phyloP scores from a whole-genome alignment of 2,888 invertebrate species.

The Trypoxylon attenuatum region DNA sequence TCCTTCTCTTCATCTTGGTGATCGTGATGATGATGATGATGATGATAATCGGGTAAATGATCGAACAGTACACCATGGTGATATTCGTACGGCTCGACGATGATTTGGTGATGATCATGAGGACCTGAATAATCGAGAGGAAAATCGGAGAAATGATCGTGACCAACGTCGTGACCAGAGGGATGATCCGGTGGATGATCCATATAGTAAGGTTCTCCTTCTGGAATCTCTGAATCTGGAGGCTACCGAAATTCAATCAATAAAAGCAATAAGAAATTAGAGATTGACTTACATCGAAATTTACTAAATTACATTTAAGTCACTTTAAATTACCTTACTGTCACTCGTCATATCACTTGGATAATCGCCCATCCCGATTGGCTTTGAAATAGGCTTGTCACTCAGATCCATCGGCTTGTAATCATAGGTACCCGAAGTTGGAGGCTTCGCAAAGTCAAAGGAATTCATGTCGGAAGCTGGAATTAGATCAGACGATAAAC shows the following conservation, averaged over 20 bases:
- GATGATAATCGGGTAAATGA: conserved; percentile 66
- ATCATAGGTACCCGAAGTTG: conserved; percentile 48
- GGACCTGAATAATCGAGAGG: conserved; percentile 41
- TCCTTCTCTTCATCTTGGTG: neutral
- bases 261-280: neutral
- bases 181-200: too few relatives aligned
- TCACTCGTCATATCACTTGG: conserved; percentile 22
- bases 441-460: conserved; percentile 44
- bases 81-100: conserved; percentile 63
- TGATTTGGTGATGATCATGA: conserved; percentile 70
- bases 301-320: neutral
- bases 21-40: conserved; percentile 65
- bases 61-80: conserved; percentile 64
- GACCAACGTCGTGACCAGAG: conserved; percentile 15
- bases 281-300: neutral
- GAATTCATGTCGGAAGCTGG: neutral
- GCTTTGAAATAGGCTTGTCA: conserved; percentile 41
- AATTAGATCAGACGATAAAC: conserved; percentile 6
- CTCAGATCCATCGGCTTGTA: conserved; percentile 42
- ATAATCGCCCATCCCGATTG: conserved; percentile 36
- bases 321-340: neutral
- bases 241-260: conserved; percentile 25
- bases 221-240: too few relatives aligned
- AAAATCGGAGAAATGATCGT: conserved; percentile 27
- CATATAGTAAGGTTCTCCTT: too few relatives aligned